Evolutionary conservation across 2,797 vertebrate species (phyloP).

Genomic region (Callimico goeldii): DNA sequence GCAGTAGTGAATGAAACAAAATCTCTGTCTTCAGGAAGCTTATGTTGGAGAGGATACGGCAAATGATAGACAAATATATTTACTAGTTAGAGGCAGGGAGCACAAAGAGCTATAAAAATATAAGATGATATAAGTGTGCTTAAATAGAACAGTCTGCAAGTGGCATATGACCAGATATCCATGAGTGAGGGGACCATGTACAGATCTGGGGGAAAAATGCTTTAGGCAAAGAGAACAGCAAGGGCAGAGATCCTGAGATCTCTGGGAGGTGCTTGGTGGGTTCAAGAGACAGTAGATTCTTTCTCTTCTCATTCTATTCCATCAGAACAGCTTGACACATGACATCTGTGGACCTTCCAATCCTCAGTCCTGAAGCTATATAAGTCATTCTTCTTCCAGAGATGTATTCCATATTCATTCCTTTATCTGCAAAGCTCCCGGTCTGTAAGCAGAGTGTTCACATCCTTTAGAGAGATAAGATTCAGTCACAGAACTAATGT

Average conservation of each 20-base stretch:
- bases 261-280: too few relatives aligned
- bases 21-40: neutral
- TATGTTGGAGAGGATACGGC: neutral
- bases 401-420: neutral
- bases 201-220: neutral
- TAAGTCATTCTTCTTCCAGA: neutral
- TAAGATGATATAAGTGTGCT: neutral
- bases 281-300: neutral
- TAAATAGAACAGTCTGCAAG: neutral
- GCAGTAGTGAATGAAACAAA: neutral
- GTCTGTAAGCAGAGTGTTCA: neutral
- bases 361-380: neutral
- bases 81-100: neutral
- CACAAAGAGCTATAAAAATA: neutral
- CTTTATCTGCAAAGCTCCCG: neutral
- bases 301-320: neutral
- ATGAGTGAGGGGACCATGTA: neutral
- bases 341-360: too few relatives aligned
- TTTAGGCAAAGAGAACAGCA: neutral
- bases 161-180: neutral
- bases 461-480: neutral
- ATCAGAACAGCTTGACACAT: neutral
- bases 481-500: neutral
- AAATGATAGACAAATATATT: neutral
- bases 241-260: neutral